These are phyloP conservation scores for Bovichtus diacanthus DNA, from an alignment of 2,797 vertebrate genomes.

Conservation along the genomic window DNA sequence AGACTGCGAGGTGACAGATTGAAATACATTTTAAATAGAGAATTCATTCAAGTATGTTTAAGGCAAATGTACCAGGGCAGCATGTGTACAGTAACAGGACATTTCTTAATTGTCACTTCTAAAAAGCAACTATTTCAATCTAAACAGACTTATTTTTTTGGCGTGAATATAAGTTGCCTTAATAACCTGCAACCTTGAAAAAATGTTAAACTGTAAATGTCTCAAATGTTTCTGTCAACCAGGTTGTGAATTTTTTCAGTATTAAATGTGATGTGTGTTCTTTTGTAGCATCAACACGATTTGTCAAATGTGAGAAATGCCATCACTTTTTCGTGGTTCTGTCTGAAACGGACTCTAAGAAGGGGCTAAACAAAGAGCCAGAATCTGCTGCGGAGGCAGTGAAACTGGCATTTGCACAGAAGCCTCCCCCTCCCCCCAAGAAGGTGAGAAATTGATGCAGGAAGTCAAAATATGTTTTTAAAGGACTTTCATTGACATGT, in stretches of 20 bases:
- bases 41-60: neutral
- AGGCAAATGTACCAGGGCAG: neutral
- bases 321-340: slow-evolving; percentile 99
- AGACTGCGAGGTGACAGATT: neutral
- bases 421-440: slow-evolving; percentile 97
- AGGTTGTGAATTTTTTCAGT: neutral
- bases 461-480: neutral
- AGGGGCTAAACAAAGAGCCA: slow-evolving; percentile 94
- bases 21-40: neutral
- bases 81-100: too few relatives aligned
- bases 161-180: neutral
- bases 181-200: neutral
- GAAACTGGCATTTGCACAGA: slow-evolving; percentile 96
- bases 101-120: too few relatives aligned
- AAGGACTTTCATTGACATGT: neutral
- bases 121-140: neutral
- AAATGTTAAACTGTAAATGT: neutral
- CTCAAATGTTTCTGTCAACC: neutral
- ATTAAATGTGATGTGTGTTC: slow-evolving; percentile 7
- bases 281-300: slow-evolving; percentile 93
- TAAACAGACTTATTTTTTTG: neutral
- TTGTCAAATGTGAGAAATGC: slow-evolving; percentile 99
- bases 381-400: slow-evolving; percentile 96
- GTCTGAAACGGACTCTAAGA: slow-evolving; percentile 97
- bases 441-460: slow-evolving; percentile 85